Percentiles rank a stretch among this genome's conserved stretches.
phyloP scores from a whole-genome alignment of 1,140 invertebrate genomes.

The Aleiodes sp. region DNA sequence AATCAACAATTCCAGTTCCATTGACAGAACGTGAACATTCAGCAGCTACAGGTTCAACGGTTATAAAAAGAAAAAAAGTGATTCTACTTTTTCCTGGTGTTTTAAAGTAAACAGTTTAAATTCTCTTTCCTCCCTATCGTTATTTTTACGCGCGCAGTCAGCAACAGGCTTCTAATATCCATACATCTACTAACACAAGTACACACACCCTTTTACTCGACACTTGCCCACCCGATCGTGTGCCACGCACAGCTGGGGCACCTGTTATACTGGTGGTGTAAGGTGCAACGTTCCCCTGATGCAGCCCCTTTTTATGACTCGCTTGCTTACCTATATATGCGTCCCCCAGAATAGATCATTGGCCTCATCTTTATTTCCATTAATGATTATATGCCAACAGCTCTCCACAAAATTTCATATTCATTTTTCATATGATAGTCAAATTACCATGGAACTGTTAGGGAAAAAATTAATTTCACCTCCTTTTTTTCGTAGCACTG shows the following conservation, averaged over 20 bases:
- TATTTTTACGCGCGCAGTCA: background rate
- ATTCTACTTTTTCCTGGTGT: no score
- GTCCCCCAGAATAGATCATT: slow-evolving; percentile 14
- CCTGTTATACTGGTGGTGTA: slow-evolving; percentile 53
- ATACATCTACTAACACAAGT: background rate
- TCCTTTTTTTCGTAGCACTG: background rate
- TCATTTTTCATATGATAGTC: background rate
- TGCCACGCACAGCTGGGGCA: slow-evolving; percentile 56
- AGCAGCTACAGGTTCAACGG: no score
- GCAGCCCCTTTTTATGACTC: slow-evolving; percentile 30
- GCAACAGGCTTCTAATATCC: background rate
- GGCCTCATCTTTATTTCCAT: background rate
- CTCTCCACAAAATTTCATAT: background rate
- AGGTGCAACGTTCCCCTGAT: slow-evolving; percentile 54
- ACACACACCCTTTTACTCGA: slow-evolving; percentile 39
- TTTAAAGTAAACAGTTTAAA: no score
- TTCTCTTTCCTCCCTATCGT: no score
- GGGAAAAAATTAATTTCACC: background rate
- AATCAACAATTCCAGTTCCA: no score
- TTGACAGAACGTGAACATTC: no score
- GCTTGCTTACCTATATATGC: background rate
- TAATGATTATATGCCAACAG: slow-evolving; percentile 11
- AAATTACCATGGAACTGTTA: background rate
- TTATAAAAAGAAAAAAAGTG: no score
- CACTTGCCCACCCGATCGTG: slow-evolving; percentile 49